Evolutionary conservation across 2,113 vertebrate species (phyloP).

Genomic region (Muntiacus muntjak): DNA sequence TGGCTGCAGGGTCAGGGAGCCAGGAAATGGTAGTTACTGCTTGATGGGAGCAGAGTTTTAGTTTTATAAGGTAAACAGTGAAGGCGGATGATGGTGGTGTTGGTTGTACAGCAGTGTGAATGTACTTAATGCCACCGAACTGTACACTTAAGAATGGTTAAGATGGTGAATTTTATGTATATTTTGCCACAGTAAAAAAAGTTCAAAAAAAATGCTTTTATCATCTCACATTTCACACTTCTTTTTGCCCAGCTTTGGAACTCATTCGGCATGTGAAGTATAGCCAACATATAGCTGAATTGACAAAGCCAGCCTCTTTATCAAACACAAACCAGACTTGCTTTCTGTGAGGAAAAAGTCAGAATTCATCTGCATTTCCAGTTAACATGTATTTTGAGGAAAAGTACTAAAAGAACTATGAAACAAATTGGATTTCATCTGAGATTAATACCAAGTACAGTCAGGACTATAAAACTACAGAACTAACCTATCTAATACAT

Average conservation of each 20-base stretch:
- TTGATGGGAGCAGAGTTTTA: neutral
- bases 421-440: neutral
- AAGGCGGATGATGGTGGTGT: neutral
- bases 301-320: neutral
- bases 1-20: neutral
- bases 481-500: accelerated
- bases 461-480: no score
- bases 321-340: neutral
- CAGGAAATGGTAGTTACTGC: neutral
- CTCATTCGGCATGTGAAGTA: neutral
- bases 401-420: neutral
- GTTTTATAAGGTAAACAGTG: neutral
- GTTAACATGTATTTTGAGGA: neutral
- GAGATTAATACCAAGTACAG: neutral
- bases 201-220: neutral
- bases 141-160: neutral
- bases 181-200: neutral
- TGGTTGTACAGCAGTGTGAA: neutral
- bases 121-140: neutral
- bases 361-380: neutral
- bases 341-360: neutral
- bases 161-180: neutral
- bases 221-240: neutral
- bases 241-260: neutral
- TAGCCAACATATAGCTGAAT: neutral